A percentile compares a stretch with the other conserved stretches of the same genome.
phyloP scores from a whole-genome alignment of 2,888 invertebrate genomes.

The Cheilosia pagana region DNA sequence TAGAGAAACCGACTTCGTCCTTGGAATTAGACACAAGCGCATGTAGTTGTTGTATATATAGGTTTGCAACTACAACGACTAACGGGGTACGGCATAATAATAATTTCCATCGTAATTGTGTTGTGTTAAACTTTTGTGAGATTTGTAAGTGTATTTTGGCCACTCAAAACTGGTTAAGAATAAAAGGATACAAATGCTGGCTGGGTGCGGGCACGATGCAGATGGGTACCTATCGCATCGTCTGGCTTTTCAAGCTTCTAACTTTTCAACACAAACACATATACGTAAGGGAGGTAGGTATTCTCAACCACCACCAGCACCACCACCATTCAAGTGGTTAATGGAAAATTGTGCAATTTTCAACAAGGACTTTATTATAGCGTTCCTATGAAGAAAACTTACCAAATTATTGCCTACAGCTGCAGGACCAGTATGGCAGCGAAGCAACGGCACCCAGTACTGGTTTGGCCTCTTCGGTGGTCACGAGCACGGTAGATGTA shows the following conservation, averaged over 20 bases:
- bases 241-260: constrained; percentile 33
- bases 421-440: constrained; percentile 29
- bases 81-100: constrained; percentile 48
- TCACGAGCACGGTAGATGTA: constrained; percentile 60
- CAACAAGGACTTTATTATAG: constrained; percentile 74
- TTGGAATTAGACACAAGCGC: constrained; percentile 53
- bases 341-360: constrained; percentile 74
- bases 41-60: constrained; percentile 11
- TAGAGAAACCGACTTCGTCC: not conserved
- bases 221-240: constrained; percentile 1
- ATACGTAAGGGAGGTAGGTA: not conserved
- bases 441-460: not conserved
- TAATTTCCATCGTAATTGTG: constrained; percentile 72
- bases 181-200: constrained; percentile 42
- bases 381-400: constrained; percentile 53
- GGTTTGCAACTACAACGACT: not conserved
- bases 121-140: constrained; percentile 74
- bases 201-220: not conserved
- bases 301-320: not conserved
- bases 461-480: constrained; percentile 27
- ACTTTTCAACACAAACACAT: constrained; percentile 30
- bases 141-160: constrained; percentile 68
- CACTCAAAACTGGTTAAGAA: constrained; percentile 58
- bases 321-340: constrained; percentile 66
- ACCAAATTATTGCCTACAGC: constrained; percentile 74